Base-by-base conservation (phyloP, 1,140 invertebrate species). In the Ooceraea biroi region DNA sequence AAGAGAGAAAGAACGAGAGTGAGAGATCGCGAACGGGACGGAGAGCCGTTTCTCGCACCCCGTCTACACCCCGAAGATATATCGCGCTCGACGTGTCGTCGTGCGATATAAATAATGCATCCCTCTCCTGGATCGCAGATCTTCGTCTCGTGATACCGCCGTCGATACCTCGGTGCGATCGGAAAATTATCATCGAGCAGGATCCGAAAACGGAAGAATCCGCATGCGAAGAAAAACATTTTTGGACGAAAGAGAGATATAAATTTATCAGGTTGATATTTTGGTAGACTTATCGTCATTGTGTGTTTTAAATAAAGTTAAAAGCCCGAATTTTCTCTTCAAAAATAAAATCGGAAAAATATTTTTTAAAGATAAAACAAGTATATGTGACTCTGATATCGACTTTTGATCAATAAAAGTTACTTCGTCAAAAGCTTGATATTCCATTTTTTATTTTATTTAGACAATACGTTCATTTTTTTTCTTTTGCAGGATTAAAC, bases 51-150 rank as follows among this genome's bases (percentile, higher is more conserved):
- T 36, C 22, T 60, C 27, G 22, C 14, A 7, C 48, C 14, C 60
- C 11, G 61, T 71, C 71, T 78, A n/a, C 63, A 65, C 69, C 48
- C 14, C 46, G 48, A 88, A 89, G 69, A 89, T 86, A 77, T 69
- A 85, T 83, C 57, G 69, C 68, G 78, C 22, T 12, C 55, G 66
- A 48, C n/a, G 25, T 71, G 27, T 82, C 46, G 12, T 27, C 27
- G 78, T 41, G 41, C 17, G 0, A 71, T 25, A 80, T 80, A 80
- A 80, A 80, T 80, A 80, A 80, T 80, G 41, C 65, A 80, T 80
- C 10, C 11, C 50, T 41, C 11, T 66, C 22, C 8, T 19, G 17
- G 36, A 1, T 44, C 30, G 22, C 22, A 22, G 46, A 68, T 19
- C 63, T 65, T 41, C 17, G 55, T 36, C 2, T 36, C 22, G 41